These are phyloP conservation scores for Trachelipus rathkii DNA, from an alignment of 1,140 invertebrate genomes.

Conservation along the genomic window DNA sequence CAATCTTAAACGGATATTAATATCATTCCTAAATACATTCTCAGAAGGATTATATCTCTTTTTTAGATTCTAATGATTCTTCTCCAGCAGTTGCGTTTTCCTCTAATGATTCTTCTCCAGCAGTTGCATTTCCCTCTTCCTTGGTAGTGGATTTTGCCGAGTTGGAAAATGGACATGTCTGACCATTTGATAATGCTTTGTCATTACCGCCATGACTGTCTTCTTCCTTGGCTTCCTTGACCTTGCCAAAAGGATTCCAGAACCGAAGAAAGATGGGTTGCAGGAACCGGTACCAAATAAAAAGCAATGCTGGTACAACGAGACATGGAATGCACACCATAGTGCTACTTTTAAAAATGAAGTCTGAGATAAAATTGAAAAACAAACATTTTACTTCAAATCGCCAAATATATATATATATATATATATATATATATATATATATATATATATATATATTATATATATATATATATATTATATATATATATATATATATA, in stretches of 20 bases:
- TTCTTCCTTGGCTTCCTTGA: too few relatives aligned
- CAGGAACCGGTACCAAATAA: slow-evolving; percentile 70
- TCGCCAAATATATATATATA: too few relatives aligned
- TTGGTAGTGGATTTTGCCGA: slow-evolving; percentile 8
- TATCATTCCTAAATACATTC: too few relatives aligned
- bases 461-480: too few relatives aligned
- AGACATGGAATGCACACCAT: slow-evolving; percentile 77
- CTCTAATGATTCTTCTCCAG: slow-evolving; percentile 29
- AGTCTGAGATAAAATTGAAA: not conserved
- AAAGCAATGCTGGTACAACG: slow-evolving; percentile 67
- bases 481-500: too few relatives aligned
- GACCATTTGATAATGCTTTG: slow-evolving; percentile 27
- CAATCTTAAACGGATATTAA: too few relatives aligned
- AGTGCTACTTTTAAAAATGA: slow-evolving; percentile 40
- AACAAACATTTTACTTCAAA: not conserved
- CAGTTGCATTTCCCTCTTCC: not conserved
- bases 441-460: too few relatives aligned
- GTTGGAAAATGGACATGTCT: slow-evolving; percentile 30
- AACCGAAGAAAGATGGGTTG: slow-evolving; percentile 68
- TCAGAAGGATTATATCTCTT: too few relatives aligned
- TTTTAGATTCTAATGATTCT: too few relatives aligned
- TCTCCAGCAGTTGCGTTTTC: too few relatives aligned
- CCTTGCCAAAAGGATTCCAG: slow-evolving; percentile 71
- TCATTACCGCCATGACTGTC: slow-evolving; percentile 10
- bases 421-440: too few relatives aligned